These are phyloP conservation scores for Sarcophaga caerulescens DNA, from an alignment of 2,888 invertebrate genomes.

Conservation along the genomic window DNA sequence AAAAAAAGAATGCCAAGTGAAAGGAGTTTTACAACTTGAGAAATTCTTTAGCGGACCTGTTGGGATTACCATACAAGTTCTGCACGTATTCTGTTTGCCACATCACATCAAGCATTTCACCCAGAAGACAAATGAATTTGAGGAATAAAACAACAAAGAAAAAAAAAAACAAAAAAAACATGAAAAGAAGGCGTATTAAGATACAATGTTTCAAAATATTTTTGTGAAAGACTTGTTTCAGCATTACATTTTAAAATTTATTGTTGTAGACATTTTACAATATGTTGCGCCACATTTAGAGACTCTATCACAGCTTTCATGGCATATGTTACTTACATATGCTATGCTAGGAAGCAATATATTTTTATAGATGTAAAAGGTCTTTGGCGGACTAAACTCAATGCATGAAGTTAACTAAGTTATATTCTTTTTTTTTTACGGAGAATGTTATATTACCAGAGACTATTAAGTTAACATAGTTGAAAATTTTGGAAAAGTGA, in stretches of 20 bases:
- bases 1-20: constrained; percentile 74
- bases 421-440: no score
- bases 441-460: no score
- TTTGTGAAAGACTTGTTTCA: constrained; percentile 6
- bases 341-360: no score
- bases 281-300: neutral
- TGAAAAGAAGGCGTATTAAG: no score
- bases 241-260: neutral
- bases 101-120: neutral
- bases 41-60: constrained; percentile 36
- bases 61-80: constrained; percentile 1
- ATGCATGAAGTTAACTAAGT: no score
- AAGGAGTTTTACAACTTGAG: constrained; percentile 74
- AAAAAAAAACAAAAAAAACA: neutral
- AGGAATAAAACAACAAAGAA: neutral
- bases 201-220: neutral
- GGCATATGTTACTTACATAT: no score
- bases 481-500: no score
- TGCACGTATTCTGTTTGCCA: neutral
- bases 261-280: neutral
- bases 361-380: no score
- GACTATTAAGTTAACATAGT: no score
- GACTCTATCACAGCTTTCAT: no score
- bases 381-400: no score
- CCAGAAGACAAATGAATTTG: neutral